A percentile compares a stretch with the other conserved stretches of the same genome.
Conservation (phyloP, 64 coral and sea anemone genomes). For the Dendrophyllia cribrosa region DNA sequence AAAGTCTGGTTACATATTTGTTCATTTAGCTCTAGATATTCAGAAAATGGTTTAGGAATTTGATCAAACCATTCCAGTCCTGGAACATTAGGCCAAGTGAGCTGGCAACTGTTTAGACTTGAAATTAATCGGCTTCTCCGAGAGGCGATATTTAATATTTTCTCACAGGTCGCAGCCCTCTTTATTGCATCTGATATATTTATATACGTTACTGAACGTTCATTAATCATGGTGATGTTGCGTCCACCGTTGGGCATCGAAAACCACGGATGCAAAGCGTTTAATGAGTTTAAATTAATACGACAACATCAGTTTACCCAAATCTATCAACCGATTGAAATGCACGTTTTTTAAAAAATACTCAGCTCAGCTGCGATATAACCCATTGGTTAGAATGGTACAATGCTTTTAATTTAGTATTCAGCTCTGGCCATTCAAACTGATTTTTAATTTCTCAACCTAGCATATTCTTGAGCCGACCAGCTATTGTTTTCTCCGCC, state of each 20-base stretch:
- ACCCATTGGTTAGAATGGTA: not conserved
- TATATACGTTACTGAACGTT: not conserved
- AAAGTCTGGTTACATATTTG: not conserved
- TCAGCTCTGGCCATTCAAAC: too few relatives aligned
- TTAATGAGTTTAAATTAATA: too few relatives aligned
- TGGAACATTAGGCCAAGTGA: not conserved
- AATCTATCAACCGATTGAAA: not conserved
- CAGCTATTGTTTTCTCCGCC: too few relatives aligned
- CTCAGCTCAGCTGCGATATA: too few relatives aligned
- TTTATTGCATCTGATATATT: not conserved
- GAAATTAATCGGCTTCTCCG: not conserved
- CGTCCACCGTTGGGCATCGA: too few relatives aligned
- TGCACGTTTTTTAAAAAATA: not conserved
- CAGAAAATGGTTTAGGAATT: not conserved
- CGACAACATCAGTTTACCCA: not conserved
- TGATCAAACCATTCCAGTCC: not conserved
- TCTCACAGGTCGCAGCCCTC: not conserved
- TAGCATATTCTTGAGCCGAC: too few relatives aligned
- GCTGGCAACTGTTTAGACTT: not conserved
- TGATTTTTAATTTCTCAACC: too few relatives aligned
- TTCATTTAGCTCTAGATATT: not conserved
- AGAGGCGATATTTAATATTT: constrained; percentile 12
- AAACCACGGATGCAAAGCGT: too few relatives aligned
- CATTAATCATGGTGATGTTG: too few relatives aligned
- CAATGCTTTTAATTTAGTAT: not conserved